A percentile compares a stretch with the other conserved stretches of the same genome.
These are phyloP conservation scores for Tridacna crocea DNA, from an alignment of 2,888 invertebrate species.

Conservation along the genomic window DNA sequence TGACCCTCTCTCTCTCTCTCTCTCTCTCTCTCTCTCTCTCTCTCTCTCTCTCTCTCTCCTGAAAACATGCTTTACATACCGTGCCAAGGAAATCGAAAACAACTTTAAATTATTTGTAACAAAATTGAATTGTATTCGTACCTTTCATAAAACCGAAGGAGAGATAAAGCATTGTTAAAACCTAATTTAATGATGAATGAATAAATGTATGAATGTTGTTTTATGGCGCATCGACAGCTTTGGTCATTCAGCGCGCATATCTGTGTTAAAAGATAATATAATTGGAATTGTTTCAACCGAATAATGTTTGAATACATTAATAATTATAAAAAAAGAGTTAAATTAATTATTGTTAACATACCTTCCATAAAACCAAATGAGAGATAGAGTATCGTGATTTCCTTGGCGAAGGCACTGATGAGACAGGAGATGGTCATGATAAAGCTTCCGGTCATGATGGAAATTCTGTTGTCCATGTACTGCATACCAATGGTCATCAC, in stretches of 20 bases:
- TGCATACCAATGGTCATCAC: conserved; percentile 57
- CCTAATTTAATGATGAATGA: too few species aligned
- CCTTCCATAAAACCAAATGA: conserved; percentile 58
- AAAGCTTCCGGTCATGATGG: conserved; percentile 44
- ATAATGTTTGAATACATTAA: too few species aligned
- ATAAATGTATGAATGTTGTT: too few species aligned
- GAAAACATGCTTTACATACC: too few species aligned
- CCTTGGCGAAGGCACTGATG: conserved; percentile 44
- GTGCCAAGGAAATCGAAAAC: too few species aligned
- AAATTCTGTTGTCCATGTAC: conserved; percentile 43
- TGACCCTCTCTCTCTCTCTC: conserved; percentile 26
- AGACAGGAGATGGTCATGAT: conserved; percentile 30
- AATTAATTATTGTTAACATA: neutral
- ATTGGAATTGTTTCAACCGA: too few species aligned
- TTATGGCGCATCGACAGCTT: too few species aligned
- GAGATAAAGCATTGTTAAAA: conserved; percentile 40
- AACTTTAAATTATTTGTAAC: too few species aligned
- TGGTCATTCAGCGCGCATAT: too few species aligned
- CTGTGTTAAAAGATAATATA: too few species aligned
- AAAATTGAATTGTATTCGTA: conserved; percentile 13
- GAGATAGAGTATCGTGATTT: conserved; percentile 43
- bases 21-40: conserved; percentile 5
- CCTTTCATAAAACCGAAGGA: conserved; percentile 56
- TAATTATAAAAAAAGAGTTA: too few species aligned
- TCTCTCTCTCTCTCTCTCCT: neutral